These are phyloP conservation scores for Cetoscarus ocellatus DNA, from an alignment of 2,797 vertebrate species.

Conservation along the genomic window DNA sequence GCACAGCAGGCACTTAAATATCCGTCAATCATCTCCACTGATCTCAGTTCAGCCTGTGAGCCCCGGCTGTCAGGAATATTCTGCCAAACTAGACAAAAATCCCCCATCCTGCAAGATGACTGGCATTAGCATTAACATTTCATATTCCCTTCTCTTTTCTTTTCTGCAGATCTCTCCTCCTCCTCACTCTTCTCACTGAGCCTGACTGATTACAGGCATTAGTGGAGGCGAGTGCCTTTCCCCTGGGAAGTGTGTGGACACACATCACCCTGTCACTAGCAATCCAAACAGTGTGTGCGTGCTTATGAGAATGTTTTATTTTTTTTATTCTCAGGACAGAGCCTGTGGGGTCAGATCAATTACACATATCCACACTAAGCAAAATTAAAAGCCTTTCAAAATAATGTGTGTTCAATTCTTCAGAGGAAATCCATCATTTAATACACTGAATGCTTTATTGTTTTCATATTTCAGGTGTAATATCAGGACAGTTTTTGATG, in stretches of 20 bases:
- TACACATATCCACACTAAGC: slow-evolving; percentile 33
- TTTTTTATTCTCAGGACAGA: slow-evolving; percentile 6
- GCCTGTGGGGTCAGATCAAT: slow-evolving; percentile 45
- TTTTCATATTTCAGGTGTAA: slow-evolving; percentile 23
- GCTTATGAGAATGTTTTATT: slow-evolving; percentile 35
- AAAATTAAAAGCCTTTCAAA: slow-evolving; percentile 46
- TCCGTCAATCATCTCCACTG: slow-evolving; percentile 40
- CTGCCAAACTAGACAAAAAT: slow-evolving; percentile 3
- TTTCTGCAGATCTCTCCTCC: slow-evolving; percentile 22
- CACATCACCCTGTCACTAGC: slow-evolving; percentile 60
- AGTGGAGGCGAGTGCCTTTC: slow-evolving; percentile 65
- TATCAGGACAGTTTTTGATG: not conserved
- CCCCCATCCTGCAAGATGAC: slow-evolving; percentile 30
- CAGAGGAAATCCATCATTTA: slow-evolving; percentile 25
- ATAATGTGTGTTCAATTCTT: slow-evolving; percentile 16
- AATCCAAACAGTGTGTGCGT: slow-evolving; percentile 42
- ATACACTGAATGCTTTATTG: slow-evolving; percentile 25
- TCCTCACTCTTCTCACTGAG: slow-evolving; percentile 35
- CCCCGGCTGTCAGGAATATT: slow-evolving; percentile 16
- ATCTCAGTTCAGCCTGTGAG: slow-evolving; percentile 21
- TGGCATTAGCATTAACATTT: slow-evolving; percentile 46
- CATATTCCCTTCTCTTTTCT: slow-evolving; percentile 41
- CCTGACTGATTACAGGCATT: slow-evolving; percentile 77
- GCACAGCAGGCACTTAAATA: slow-evolving; percentile 31
- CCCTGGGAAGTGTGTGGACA: slow-evolving; percentile 63